Base-by-base conservation (phyloP, 2,113 vertebrate species). In the Megaleporinus macrocephalus region DNA sequence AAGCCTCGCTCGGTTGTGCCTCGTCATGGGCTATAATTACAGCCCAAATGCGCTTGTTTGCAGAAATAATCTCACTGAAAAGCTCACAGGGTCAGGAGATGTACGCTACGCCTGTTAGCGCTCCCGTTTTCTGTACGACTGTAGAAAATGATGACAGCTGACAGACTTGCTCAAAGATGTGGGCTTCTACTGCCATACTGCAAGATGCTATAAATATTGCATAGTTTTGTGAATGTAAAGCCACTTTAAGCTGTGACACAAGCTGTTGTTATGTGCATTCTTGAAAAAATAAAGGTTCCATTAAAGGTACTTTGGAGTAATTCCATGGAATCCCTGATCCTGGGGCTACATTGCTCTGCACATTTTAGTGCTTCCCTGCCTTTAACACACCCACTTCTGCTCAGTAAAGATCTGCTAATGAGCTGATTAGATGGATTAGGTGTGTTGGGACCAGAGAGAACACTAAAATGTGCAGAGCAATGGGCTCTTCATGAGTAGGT, bases 1-100 rank as follows among this genome's bases (percentile, higher is more conserved):
- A 44, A 6, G 2, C 20, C 76, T 66, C n/a, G 24, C 33, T 57
- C 27, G 14, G 4, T 26, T 10, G n/a, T 13, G 44, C 71, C 15
- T 75, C n/a, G 71, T 68, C 53, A 61, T n/a, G 41, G 55, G 2
- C 62, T 36, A 33, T 47, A 75, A 66, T 57, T 68, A 74, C 18
- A 53, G 47, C 47, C 24, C 65, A 59, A 73, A 73, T 33, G 51
- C 36, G 66, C 20, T 57, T 51, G 15, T 65, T 61, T 78, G 26
- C 27, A 73, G 44, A 78, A 63, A 63, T 51, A 61, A 57, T 62
- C 26, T 24, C 6, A 29, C 20, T 13, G 10, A 61, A 13, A 44
- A 44, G 41, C 66, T 70, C 36, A 41, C 33, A 1, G 36, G 66
- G 66, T 70, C 36, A 70, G 66, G 66, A 14, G 36, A 41, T n/a